phyloP scores from a whole-genome alignment of 2,888 invertebrate species.

The Nomada lathburiana region DNA sequence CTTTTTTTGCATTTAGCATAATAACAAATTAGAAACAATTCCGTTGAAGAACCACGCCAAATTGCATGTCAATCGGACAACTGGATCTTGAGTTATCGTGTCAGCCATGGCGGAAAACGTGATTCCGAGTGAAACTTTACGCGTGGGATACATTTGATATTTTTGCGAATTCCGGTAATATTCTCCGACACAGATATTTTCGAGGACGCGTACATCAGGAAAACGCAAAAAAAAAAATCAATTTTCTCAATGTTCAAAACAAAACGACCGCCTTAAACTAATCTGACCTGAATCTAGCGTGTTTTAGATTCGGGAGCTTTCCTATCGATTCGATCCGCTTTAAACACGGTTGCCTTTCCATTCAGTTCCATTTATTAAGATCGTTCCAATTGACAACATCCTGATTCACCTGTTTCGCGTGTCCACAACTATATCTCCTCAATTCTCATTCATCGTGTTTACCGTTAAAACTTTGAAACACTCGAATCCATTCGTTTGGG shows the following conservation, averaged over 20 bases:
- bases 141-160: no score
- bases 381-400: background rate
- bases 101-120: no score
- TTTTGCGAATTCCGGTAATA: background rate
- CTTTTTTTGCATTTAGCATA: no score
- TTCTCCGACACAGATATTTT: background rate
- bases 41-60: background rate
- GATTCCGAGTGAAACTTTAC: no score
- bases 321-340: slow-evolving; percentile 13
- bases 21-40: no score
- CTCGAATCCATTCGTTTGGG: background rate
- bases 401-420: background rate
- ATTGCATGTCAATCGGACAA: no score
- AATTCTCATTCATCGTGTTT: background rate
- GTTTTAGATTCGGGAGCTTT: background rate
- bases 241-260: no score
- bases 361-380: slow-evolving; percentile 17
- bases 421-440: background rate
- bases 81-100: no score
- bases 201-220: no score
- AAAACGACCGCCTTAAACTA: background rate
- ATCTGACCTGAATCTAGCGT: slow-evolving; percentile 19
- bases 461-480: background rate
- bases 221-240: no score
- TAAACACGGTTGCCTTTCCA: background rate